Conservation (phyloP, 2,113 vertebrate genomes). For the Rattus rattus region DNA sequence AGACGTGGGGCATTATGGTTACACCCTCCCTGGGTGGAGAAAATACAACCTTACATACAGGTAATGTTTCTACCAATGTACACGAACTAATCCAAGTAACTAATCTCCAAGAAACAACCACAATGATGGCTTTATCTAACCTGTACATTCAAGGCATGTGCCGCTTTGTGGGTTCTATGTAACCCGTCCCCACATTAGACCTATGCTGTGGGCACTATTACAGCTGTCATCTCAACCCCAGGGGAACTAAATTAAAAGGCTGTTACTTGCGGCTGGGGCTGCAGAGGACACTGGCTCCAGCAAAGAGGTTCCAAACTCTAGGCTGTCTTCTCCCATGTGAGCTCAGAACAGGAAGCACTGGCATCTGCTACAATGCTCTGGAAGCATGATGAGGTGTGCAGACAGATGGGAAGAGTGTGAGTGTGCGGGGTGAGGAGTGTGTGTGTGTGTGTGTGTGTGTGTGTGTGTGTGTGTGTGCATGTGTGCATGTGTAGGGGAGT, state of each 20-base stretch:
- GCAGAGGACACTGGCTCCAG: neutral
- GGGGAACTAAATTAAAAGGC: neutral
- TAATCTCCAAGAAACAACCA: neutral
- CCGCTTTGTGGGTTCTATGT: neutral
- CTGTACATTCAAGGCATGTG: neutral
- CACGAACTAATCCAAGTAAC: neutral
- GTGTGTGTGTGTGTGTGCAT: neutral
- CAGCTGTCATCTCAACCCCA: neutral
- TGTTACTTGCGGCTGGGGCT: neutral
- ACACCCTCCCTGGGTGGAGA: constrained; percentile 87
- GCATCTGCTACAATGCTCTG: neutral
- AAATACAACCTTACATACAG: constrained; percentile 87
- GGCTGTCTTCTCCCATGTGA: fast-evolving
- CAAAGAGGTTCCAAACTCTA: neutral
- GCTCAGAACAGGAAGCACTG: neutral
- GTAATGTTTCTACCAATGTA: constrained; percentile 75
- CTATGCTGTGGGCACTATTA: neutral
- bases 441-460: neutral
- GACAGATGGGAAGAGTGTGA: neutral
- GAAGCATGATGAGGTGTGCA: neutral
- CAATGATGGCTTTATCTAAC: neutral
- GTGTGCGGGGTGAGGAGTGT: no score
- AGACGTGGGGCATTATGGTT: constrained; percentile 85
- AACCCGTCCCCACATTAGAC: neutral
- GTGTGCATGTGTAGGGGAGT: neutral